Evolutionary conservation across 2,113 vertebrate genomes (phyloP).

Genomic region (Daboia siamensis): DNA sequence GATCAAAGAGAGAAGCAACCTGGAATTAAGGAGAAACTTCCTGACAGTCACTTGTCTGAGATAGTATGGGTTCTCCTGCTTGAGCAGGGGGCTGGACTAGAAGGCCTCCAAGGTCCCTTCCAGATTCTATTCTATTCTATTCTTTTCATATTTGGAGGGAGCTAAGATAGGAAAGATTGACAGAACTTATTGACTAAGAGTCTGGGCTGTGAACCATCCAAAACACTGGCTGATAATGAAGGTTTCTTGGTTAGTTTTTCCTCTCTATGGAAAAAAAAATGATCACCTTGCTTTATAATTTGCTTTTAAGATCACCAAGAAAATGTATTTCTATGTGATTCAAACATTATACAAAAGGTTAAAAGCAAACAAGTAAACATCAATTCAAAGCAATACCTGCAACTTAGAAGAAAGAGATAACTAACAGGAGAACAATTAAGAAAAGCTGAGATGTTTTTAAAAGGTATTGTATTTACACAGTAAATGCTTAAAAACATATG

Average conservation of each 20-base stretch:
- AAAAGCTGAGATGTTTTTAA: not conserved
- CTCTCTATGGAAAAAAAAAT: not conserved
- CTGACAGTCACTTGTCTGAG: no score
- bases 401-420: not conserved
- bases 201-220: not conserved
- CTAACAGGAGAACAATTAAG: not conserved
- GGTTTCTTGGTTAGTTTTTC: not conserved
- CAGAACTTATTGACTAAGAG: not conserved
- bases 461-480: not conserved
- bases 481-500: not conserved
- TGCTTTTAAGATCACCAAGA: not conserved
- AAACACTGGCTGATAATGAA: not conserved
- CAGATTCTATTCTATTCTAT: no score
- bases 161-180: not conserved
- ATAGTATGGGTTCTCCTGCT: no score
- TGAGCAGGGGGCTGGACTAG: no score
- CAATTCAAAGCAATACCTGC: not conserved
- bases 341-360: not conserved
- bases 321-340: not conserved
- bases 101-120: no score
- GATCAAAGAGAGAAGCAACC: no score
- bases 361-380: not conserved
- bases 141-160: not conserved
- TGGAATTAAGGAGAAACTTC: no score
- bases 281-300: not conserved